Base-by-base conservation (phyloP, 2,797 vertebrate genomes). In the Amazona ochrocephala region DNA sequence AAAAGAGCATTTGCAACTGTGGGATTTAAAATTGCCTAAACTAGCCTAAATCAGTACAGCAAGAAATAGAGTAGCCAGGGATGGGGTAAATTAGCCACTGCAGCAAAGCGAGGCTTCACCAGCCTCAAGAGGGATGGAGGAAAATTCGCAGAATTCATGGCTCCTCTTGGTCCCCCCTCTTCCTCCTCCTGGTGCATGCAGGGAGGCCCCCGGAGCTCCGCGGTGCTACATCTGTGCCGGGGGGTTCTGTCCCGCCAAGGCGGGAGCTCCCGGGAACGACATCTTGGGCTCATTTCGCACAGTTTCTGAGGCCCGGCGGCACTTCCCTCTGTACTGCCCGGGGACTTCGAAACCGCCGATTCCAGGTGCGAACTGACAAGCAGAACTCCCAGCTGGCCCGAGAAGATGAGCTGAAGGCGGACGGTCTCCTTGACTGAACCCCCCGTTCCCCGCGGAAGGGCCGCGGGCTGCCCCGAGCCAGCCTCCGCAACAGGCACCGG, bases 261-360 rank as follows among this genome's bases (percentile, higher is more conserved):
- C 15, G 22, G 45, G 3, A 30, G n/a, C 45, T 75, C 27, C 44
- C 2, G 79, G 44, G 13, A 5, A 3, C 32, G 20, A 11, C 6
- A 18, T 5, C 11, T 34, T 66, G n/a, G 23, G 18, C n/a, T 32
- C 54, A 5, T 66, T 73, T 45, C 8, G 37, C 29, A 1, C 42
- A 5, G 2, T 9, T n/a, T 48, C 56, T 7, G 65, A 51, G 34
- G 13, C 8, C 1, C 5, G 9, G 17, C 2, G 41, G 11, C 14
- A 1, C 14, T 39, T 27, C 70, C 34, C 54, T 1, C n/a, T 3
- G 32, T 2, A 0, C 4, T 8, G 14, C 37, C n/a, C 17, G 54
- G 32, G 9, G 20, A 22, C 13, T 32, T 15, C 32, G 21, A n/a
- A 56, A 56, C 21, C 21, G 3, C 54, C 20, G 54, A n/a, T 22